These are phyloP conservation scores for Hycleus phaleratus DNA, from an alignment of 1,140 invertebrate species.

Conservation along the genomic window DNA sequence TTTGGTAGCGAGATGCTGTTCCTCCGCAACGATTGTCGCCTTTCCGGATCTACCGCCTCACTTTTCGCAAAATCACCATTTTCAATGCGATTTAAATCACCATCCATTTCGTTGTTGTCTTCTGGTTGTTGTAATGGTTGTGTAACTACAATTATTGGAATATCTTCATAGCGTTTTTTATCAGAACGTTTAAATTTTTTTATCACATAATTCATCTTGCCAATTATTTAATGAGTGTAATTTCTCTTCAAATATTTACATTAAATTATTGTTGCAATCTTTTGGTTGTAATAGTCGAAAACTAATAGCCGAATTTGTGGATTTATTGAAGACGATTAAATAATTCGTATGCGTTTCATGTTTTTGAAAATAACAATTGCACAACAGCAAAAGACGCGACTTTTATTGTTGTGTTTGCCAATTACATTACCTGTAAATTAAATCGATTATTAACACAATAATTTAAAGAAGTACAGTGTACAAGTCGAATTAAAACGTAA, in stretches of 20 bases:
- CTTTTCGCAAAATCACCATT: neutral
- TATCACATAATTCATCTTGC: no score
- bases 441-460: no score
- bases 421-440: no score
- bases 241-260: no score
- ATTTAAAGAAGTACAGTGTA: no score
- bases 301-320: neutral
- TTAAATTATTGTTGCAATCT: no score
- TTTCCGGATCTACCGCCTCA: neutral
- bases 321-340: constrained; percentile 2
- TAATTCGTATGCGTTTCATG: constrained; percentile 8
- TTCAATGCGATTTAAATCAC: neutral
- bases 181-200: no score
- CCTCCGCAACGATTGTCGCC: constrained; percentile 17
- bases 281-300: no score
- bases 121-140: neutral
- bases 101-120: neutral
- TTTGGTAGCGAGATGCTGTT: constrained; percentile 36
- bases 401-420: no score
- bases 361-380: constrained; percentile 1
- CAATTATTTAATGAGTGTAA: no score
- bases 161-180: constrained; percentile 4
- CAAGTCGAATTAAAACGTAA: no score
- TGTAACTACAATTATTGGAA: constrained; percentile 12
- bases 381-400: neutral